A percentile compares a stretch with the other conserved stretches of the same genome.
Evolutionary conservation across 2,888 invertebrate genomes (phyloP).

Genomic region (Cheiracanthium punctorium): DNA sequence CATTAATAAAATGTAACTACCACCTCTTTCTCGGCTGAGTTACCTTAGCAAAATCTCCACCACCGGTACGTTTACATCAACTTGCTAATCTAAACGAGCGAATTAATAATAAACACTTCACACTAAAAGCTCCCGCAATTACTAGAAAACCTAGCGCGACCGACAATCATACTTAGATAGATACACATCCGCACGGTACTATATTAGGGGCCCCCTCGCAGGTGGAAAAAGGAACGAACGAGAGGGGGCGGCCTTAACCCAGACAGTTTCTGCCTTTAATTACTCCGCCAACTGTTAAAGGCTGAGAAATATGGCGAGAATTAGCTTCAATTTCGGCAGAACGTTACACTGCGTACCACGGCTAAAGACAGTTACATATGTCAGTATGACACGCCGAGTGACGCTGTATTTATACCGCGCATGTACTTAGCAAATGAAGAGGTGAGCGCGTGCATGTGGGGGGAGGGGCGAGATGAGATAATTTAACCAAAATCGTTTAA

Average conservation of each 20-base stretch:
- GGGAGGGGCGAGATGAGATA: conserved; percentile 34
- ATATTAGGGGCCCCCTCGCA: conserved; percentile 37
- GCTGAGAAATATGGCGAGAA: conserved; percentile 60
- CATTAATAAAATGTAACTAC: conserved; percentile 50
- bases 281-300: conserved; percentile 35
- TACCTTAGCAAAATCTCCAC: conserved; percentile 5
- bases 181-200: conserved; percentile 16
- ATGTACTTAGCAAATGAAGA: conserved; percentile 10
- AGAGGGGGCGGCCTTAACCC: neutral
- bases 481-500: conserved; percentile 70
- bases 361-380: conserved; percentile 48
- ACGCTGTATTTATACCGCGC: conserved; percentile 50
- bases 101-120: conserved; percentile 67
- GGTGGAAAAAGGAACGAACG: conserved; percentile 46
- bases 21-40: neutral
- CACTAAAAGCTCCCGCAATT: conserved; percentile 49
- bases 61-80: conserved; percentile 11
- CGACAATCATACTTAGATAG: conserved; percentile 21
- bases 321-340: conserved; percentile 52
- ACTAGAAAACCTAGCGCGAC: conserved; percentile 54
- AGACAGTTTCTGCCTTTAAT: conserved; percentile 46
- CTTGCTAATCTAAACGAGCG: conserved; percentile 59
- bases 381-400: conserved; percentile 32
- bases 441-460: neutral
- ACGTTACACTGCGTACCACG: conserved; percentile 19